Evolutionary conservation across 1,140 invertebrate species (phyloP), one percentile per base, ranked within the genome.

Genomic region (Pseudomyrmex gracilis): DNA sequence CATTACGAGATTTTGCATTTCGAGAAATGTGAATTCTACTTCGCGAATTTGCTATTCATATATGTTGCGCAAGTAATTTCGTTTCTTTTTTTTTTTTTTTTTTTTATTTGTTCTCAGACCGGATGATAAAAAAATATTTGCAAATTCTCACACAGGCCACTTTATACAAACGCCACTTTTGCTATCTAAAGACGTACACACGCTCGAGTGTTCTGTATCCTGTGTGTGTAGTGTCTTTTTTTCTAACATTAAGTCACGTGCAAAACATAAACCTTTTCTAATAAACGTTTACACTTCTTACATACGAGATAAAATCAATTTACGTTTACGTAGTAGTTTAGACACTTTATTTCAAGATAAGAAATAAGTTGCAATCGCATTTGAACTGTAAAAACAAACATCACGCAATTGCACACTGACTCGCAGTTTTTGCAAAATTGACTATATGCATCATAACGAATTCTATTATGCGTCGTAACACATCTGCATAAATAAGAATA

Each of bases 261-360:
- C 15, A 15, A 64, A 45, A 55, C 61, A 66, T n/a, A 15, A 67
- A 77, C 43, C 1, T 24, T 24, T 24, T 22, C 57, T 12, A 47
- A 22, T 43, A 73, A 20, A 17, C 45, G 13, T 45, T 49, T 61
- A 17, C 47, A 60, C 43, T 74, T 61, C 43, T 73, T 61, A 74
- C 5, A 5, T 17, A 12, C 17, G 20, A n/a, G 2, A 13, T 68
- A 34, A 34, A 34, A 13, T 63, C 47, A 34, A n/a, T n/a, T n/a
- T 68, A 57, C 9, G 8, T 43, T 51, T 53, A 47, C 63, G 45
- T 20, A 5, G n/a, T 13, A 67, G 22, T 34, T 34, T 34, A 34
- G 61, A 24, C 47, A 67, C 24, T 77, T 68, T 77, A 77, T 13
- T 51, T 51, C 67, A 67, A 77, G 9, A 68, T 34, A 77, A 68